Evolutionary conservation across 2,113 vertebrate genomes (phyloP).

Genomic region (Urocitellus parryii): DNA sequence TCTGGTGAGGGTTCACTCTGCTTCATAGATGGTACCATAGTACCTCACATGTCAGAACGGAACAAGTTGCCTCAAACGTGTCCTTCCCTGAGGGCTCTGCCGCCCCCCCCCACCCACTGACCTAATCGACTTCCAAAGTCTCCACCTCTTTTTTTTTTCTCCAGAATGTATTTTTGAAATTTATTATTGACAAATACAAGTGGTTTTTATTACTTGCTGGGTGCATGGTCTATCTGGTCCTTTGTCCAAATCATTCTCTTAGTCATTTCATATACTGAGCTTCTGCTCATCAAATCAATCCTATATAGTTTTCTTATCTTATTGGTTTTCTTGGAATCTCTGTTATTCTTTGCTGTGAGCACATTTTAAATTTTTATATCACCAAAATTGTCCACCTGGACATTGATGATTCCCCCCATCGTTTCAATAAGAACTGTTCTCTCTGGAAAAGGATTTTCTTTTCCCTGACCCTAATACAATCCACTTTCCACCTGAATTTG

Average conservation of each 20-base stretch:
- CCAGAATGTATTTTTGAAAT: not conserved
- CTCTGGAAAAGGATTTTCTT: not conserved
- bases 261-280: not conserved
- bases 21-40: not conserved
- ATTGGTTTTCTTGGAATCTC: not conserved
- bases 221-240: not conserved
- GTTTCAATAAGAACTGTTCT: not conserved
- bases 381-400: not conserved
- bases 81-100: not conserved
- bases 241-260: not conserved
- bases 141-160: too few species aligned
- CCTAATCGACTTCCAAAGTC: not conserved
- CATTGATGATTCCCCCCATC: not conserved
- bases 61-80: not conserved
- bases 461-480: not conserved
- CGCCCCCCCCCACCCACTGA: not conserved
- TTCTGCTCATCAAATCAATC: not conserved
- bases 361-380: not conserved
- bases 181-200: not conserved
- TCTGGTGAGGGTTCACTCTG: not conserved
- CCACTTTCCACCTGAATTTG: not conserved
- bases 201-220: not conserved
- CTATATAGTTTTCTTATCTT: not conserved
- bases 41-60: not conserved
- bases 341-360: not conserved